Evolutionary conservation across 2,797 vertebrate genomes (phyloP).

Genomic region (Orientallactaga sibirica): DNA sequence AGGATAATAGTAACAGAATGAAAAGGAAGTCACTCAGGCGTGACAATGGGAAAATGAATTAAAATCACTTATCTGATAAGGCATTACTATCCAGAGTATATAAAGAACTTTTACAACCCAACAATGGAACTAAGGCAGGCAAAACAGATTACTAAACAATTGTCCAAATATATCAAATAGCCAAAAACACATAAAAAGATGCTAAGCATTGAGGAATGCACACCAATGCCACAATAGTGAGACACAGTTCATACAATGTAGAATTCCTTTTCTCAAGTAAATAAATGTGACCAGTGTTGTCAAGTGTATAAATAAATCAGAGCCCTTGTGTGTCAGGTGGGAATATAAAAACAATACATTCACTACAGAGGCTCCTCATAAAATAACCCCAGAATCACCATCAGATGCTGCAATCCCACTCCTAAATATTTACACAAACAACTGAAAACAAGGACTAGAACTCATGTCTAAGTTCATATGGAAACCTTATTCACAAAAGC

Average conservation of each 20-base stretch:
- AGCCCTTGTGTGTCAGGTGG: background rate
- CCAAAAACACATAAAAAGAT: background rate
- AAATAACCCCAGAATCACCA: background rate
- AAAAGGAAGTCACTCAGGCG: background rate
- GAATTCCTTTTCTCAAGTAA: background rate
- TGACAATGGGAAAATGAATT: background rate
- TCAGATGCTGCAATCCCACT: background rate
- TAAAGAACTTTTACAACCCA: background rate
- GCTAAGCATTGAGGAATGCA: background rate
- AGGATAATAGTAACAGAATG: background rate
- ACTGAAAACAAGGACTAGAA: background rate
- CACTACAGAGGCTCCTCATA: background rate
- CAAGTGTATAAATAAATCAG: background rate
- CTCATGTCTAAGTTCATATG: background rate
- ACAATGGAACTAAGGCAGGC: background rate
- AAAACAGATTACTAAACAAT: constrained; percentile 4
- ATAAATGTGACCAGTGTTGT: background rate
- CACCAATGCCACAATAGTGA: background rate
- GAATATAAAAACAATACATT: background rate
- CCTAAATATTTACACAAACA: background rate
- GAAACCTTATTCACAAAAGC: background rate
- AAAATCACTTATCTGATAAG: background rate
- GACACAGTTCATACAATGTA: background rate
- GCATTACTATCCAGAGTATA: constrained; percentile 2
- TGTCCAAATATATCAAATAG: background rate